Base-by-base conservation (phyloP, 1,140 invertebrate genomes). In the Heterodera carotae region DNA sequence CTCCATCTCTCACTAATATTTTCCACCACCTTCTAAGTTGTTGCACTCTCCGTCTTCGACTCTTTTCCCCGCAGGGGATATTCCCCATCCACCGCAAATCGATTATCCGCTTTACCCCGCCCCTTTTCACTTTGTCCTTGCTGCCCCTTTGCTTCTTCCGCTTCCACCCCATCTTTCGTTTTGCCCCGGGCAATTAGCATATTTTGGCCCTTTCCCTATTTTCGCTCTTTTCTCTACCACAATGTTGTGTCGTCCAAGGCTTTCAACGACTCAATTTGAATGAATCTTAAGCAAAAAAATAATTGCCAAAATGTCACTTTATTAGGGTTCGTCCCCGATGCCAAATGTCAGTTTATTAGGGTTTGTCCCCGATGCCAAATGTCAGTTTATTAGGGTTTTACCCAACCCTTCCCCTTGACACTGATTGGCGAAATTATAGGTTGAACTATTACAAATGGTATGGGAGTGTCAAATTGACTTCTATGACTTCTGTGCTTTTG, bases 1-100 rank as follows among this genome's bases (percentile, higher is more conserved):
- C 10, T 66, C 12, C 15, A 6, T 43, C 39, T 43, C 39, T 43
- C 39, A 8, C 2, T 43, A 6, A 8, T 12, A 0, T 12, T 43
- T 8, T 43, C 12, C 39, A 8, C 39, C 39, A 4, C 36, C 10
- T 10, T 39, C 36, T 39, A 4, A n/a, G 39, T 43, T 43, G 39
- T 53, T 53, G 12, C 48, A 18, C 48, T 53, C 12, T 53, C 48
- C 22, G 12, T 56, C 48, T 18, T 22, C 18, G 48, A 56, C 48
- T 12, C 48, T 56, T 56, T 56, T 22, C 12, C 48, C 48, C 48
- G 1, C 48, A 56, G 5, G 48, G 48, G 48, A 56, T 56, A 56
- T 56, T 43, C 15, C 22, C 22, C 15, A 29, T n/a, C 62, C 27
- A 66, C 62, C 62, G 62, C 62, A 66, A 66, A 66, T 66, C 62